These are phyloP conservation scores for Amaurobius ferox DNA, from an alignment of 2,888 invertebrate species.

Conservation along the genomic window DNA sequence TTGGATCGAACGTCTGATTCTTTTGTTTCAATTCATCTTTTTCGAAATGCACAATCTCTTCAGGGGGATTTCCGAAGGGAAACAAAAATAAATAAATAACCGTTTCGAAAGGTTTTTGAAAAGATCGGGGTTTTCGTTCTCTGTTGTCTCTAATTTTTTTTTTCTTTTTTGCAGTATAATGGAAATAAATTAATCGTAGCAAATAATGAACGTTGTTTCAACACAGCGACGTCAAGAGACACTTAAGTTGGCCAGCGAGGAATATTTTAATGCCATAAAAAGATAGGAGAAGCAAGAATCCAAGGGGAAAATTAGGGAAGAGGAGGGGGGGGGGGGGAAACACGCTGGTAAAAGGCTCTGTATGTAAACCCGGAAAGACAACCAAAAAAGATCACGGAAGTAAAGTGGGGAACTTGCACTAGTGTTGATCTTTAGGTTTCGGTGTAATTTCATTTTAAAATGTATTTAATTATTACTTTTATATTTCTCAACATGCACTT, in stretches of 20 bases:
- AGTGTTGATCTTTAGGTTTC: too few relatives aligned
- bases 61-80: background rate
- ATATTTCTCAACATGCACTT: too few relatives aligned
- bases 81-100: constrained; percentile 10
- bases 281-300: too few relatives aligned
- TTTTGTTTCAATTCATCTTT: constrained; percentile 65
- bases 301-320: too few relatives aligned
- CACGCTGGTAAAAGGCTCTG: too few relatives aligned
- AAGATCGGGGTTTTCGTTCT: background rate
- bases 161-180: background rate
- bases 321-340: too few relatives aligned
- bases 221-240: background rate
- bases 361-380: too few relatives aligned
- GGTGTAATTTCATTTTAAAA: too few relatives aligned
- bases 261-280: background rate
- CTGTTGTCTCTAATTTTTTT: background rate
- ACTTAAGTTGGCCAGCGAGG: background rate
- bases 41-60: constrained; percentile 58
- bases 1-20: constrained; percentile 28
- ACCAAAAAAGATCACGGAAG: too few relatives aligned
- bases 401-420: too few relatives aligned
- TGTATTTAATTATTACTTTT: too few relatives aligned
- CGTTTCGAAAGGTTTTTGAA: constrained; percentile 12
- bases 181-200: background rate
- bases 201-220: background rate